phyloP scores from a whole-genome alignment of 2,113 vertebrate species.

The Grallaria varia region DNA sequence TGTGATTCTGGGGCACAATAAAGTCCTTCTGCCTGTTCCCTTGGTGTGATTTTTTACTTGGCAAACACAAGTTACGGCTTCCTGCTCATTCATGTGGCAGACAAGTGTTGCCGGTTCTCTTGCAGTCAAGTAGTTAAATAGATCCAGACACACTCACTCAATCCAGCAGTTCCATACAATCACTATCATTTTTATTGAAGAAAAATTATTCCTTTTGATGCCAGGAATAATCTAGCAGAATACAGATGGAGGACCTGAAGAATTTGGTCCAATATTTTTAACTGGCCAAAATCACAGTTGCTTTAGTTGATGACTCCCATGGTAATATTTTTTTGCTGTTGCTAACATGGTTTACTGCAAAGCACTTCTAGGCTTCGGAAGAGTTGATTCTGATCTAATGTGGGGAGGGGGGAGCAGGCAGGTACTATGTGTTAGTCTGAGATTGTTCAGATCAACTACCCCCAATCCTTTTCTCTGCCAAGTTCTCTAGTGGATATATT shows the following conservation, averaged over 20 bases:
- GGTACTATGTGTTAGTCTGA: not conserved
- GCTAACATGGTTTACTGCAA: not conserved
- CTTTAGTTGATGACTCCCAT: not conserved
- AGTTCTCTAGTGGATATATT: not conserved
- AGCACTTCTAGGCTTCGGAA: not conserved
- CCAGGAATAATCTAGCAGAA: not conserved
- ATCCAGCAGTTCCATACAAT: not conserved
- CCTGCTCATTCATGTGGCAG: not conserved
- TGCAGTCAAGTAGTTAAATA: not conserved
- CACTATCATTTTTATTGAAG: not conserved
- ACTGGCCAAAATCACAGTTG: not conserved
- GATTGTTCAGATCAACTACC: not conserved
- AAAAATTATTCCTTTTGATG: not conserved
- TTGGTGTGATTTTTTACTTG: not conserved
- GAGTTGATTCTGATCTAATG: not conserved
- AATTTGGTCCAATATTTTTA: not conserved
- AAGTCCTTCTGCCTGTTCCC: not conserved
- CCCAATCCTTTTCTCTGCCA: not conserved
- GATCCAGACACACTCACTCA: not conserved
- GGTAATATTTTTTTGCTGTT: not conserved
- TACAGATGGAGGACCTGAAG: not conserved
- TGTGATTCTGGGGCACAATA: not conserved
- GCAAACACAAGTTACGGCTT: not conserved
- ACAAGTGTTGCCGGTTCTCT: not conserved
- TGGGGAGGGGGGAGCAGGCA: accelerated